Percentiles rank a stretch among this genome's conserved stretches.
Evolutionary conservation across 2,888 invertebrate species (phyloP).

Genomic region (Drosophila stalkeri): DNA sequence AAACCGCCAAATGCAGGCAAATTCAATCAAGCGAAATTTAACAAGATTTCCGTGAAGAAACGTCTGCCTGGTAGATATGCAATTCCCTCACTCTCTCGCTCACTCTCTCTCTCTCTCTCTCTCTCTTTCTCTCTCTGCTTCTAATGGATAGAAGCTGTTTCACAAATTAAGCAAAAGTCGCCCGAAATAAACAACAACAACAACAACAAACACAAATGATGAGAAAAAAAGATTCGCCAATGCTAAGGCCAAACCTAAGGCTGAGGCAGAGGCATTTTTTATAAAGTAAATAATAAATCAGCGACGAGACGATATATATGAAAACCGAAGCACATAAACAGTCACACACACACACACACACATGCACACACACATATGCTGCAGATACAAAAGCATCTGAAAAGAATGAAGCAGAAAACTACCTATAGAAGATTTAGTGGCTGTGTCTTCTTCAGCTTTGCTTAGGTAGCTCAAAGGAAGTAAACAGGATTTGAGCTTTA

Average conservation of each 20-base stretch:
- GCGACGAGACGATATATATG: slow-evolving; percentile 74
- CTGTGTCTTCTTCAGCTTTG: slow-evolving; percentile 62
- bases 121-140: slow-evolving; percentile 14
- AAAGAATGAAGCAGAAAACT: slow-evolving; percentile 9
- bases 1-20: slow-evolving; percentile 57
- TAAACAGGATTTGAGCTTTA: slow-evolving; percentile 78
- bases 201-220: slow-evolving; percentile 39
- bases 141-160: slow-evolving; percentile 59
- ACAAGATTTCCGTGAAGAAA: slow-evolving; percentile 73
- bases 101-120: slow-evolving; percentile 8
- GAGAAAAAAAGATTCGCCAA: slow-evolving; percentile 51
- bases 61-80: slow-evolving; percentile 29
- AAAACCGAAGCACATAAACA: slow-evolving; percentile 57
- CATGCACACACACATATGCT: slow-evolving; percentile 13
- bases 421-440: slow-evolving; percentile 75
- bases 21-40: slow-evolving; percentile 77
- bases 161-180: slow-evolving; percentile 63
- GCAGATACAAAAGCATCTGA: slow-evolving; percentile 40
- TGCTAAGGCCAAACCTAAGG: slow-evolving; percentile 25
- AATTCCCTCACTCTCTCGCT: slow-evolving; percentile 16
- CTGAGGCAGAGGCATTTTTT: slow-evolving; percentile 50
- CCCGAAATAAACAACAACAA: slow-evolving; percentile 10
- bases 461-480: slow-evolving; percentile 78
- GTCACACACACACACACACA: slow-evolving; percentile 30
- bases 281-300: slow-evolving; percentile 77